Conservation (phyloP, 1,140 invertebrate genomes). For the Fopius arisanus region DNA sequence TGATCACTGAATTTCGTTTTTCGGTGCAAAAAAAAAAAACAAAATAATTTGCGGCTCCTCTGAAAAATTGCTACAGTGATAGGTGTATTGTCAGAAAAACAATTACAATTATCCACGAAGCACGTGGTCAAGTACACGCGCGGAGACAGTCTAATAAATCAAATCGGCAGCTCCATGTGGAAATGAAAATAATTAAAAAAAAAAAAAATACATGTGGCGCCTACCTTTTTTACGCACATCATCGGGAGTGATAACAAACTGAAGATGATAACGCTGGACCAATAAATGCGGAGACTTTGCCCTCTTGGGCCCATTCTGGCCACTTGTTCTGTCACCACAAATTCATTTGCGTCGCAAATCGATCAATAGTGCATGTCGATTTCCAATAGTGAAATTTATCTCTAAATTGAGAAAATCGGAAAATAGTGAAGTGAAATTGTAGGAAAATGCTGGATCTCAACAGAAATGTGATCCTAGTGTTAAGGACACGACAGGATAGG, state of each 20-base stretch:
- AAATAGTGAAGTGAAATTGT: constrained; percentile 20
- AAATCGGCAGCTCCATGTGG: no score
- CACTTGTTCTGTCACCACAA: constrained; percentile 1
- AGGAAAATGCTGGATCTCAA: constrained; percentile 42
- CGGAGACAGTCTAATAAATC: not conserved
- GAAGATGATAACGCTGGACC: constrained; percentile 10
- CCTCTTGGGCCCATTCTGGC: constrained; percentile 1
- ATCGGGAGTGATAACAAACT: not conserved
- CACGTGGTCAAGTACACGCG: no score
- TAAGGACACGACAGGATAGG: constrained; percentile 48
- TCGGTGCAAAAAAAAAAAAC: no score
- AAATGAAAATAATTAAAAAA: no score
- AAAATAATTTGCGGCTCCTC: no score
- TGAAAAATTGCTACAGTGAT: no score
- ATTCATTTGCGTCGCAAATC: not conserved
- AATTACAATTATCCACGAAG: no score
- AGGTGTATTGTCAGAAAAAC: no score
- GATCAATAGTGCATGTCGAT: not conserved
- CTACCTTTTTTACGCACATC: constrained; percentile 1
- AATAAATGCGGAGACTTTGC: constrained; percentile 23
- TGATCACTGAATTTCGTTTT: no score
- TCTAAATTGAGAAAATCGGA: not conserved
- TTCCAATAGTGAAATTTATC: not conserved
- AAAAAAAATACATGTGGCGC: not conserved
- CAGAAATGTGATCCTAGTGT: constrained; percentile 46